phyloP scores from a whole-genome alignment of 2,888 invertebrate species.

The Andrena haemorrhoa region DNA sequence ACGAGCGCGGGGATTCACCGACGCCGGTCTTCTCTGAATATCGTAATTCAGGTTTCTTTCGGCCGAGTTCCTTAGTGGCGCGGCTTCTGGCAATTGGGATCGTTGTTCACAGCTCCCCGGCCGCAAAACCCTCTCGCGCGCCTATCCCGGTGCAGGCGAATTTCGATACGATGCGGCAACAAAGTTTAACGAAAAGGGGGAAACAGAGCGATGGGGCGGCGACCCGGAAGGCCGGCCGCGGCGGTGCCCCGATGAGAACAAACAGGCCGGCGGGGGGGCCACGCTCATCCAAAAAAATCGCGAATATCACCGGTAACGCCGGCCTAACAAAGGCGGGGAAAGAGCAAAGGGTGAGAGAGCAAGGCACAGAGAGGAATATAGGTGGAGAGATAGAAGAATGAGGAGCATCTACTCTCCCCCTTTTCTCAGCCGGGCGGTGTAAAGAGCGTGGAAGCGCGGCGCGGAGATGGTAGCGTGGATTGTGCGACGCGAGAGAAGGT shows the following conservation, averaged over 20 bases:
- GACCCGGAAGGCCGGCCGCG: slow-evolving; percentile 36
- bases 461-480: slow-evolving; percentile 63
- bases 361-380: background rate
- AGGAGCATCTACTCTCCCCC: slow-evolving; percentile 7
- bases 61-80: too few species aligned
- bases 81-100: background rate
- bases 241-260: slow-evolving; percentile 8
- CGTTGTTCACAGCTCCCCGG: background rate
- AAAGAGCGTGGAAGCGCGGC: slow-evolving; percentile 55
- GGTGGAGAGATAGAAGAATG: background rate
- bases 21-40: too few species aligned
- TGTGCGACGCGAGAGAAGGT: slow-evolving; percentile 55
- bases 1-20: too few species aligned
- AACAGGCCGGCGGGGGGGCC: slow-evolving; percentile 22
- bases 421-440: slow-evolving; percentile 8
- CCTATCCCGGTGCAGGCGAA: background rate
- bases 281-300: slow-evolving; percentile 66
- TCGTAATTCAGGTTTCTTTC: too few species aligned
- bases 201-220: slow-evolving; percentile 31
- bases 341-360: slow-evolving; percentile 31
- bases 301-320: slow-evolving; percentile 63
- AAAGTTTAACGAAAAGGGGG: slow-evolving; percentile 21
- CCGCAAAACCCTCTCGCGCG: background rate
- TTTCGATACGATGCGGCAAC: slow-evolving; percentile 2
- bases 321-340: slow-evolving; percentile 60